Percentiles rank a stretch among this genome's conserved stretches.
Evolutionary conservation across 2,888 invertebrate genomes (phyloP).

Genomic region (Phorcus lineatus): DNA sequence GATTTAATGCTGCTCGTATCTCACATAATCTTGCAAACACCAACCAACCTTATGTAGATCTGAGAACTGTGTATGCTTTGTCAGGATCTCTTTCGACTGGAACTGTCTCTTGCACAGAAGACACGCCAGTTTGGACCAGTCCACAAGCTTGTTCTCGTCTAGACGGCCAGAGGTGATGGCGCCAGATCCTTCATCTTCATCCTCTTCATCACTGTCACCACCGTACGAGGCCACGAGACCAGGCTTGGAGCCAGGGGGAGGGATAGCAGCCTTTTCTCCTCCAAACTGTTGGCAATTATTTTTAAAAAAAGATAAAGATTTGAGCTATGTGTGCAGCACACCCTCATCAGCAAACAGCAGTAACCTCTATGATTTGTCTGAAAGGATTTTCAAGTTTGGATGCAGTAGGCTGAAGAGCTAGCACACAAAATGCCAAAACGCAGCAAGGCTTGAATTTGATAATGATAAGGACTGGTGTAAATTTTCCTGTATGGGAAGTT

Average conservation of each 20-base stretch:
- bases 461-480: too few relatives aligned
- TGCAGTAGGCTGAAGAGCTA: too few relatives aligned
- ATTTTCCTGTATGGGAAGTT: too few relatives aligned
- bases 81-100: slow-evolving; percentile 89
- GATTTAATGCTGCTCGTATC: too few relatives aligned
- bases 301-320: too few relatives aligned
- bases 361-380: too few relatives aligned
- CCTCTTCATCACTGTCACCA: slow-evolving; percentile 81
- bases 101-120: slow-evolving; percentile 96
- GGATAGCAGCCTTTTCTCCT: background rate
- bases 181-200: slow-evolving; percentile 80
- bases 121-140: slow-evolving; percentile 92
- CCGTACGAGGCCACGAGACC: slow-evolving; percentile 86
- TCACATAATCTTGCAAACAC: background rate
- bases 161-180: slow-evolving; percentile 57
- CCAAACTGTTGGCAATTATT: background rate
- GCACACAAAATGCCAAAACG: too few relatives aligned
- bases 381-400: too few relatives aligned
- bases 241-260: slow-evolving; percentile 31
- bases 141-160: slow-evolving; percentile 80
- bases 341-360: too few relatives aligned
- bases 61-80: slow-evolving; percentile 93
- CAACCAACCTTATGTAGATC: slow-evolving; percentile 86
- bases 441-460: too few relatives aligned
- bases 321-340: too few relatives aligned